These are phyloP conservation scores for Biston stratarius DNA, from an alignment of 2,888 invertebrate genomes.

Conservation along the genomic window DNA sequence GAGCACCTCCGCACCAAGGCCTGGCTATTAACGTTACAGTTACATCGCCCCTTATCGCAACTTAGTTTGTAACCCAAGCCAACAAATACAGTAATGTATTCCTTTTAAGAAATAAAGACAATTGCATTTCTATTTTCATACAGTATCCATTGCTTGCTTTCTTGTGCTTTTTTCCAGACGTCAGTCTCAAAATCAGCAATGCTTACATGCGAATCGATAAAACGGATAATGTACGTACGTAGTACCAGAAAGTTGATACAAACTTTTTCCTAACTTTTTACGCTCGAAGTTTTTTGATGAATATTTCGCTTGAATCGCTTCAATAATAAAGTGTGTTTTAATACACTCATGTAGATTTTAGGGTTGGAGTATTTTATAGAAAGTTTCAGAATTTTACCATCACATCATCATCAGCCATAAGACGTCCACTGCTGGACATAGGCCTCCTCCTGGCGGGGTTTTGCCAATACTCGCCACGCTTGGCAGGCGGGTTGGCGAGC, in stretches of 20 bases:
- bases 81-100: slow-evolving; percentile 9
- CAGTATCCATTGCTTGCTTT: neutral
- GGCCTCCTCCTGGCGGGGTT: too few species aligned
- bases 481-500: too few species aligned
- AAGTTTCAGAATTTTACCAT: slow-evolving; percentile 28
- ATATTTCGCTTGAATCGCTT: slow-evolving; percentile 28
- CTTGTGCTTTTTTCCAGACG: neutral
- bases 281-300: slow-evolving; percentile 21
- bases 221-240: neutral
- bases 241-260: slow-evolving; percentile 2
- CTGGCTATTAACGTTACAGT: neutral
- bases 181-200: slow-evolving; percentile 3
- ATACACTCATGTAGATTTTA: slow-evolving; percentile 26
- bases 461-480: too few species aligned
- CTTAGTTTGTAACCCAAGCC: neutral
- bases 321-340: slow-evolving; percentile 29
- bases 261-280: slow-evolving; percentile 20
- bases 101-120: neutral
- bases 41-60: slow-evolving; percentile 6
- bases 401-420: too few species aligned
- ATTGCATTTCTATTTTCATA: neutral
- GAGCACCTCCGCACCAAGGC: slow-evolving; percentile 15
- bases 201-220: neutral
- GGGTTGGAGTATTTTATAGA: slow-evolving; percentile 22
- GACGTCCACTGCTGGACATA: too few species aligned